phyloP scores from a whole-genome alignment of 2,888 invertebrate species.

The Lordiphosa fenestrarum region DNA sequence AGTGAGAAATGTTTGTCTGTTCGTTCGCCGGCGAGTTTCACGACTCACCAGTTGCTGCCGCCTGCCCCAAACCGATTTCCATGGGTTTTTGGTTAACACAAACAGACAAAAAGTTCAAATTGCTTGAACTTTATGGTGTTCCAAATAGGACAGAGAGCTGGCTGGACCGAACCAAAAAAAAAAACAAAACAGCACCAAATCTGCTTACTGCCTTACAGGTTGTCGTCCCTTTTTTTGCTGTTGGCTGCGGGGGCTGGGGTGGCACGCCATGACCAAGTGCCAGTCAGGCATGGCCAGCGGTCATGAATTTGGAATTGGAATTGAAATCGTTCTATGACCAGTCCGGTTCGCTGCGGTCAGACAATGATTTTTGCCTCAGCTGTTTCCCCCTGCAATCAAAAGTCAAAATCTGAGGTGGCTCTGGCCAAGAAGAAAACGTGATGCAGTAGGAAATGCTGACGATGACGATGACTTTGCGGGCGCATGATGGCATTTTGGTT shows the following conservation, averaged over 20 bases:
- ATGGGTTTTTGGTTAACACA: constrained; percentile 27
- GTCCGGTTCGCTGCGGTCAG: constrained; percentile 39
- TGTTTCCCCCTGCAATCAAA: constrained; percentile 58
- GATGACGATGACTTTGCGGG: constrained; percentile 43
- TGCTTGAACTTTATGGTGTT: constrained; percentile 72
- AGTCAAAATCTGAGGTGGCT: constrained; percentile 72
- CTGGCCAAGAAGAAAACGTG: constrained; percentile 68
- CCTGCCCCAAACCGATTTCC: constrained; percentile 6
- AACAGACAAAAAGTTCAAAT: constrained; percentile 59
- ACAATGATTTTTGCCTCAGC: constrained; percentile 35
- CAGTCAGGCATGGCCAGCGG: constrained; percentile 38
- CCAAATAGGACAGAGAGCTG: constrained; percentile 58
- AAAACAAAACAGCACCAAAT: not conserved
- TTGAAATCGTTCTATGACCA: constrained; percentile 42
- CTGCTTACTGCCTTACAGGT: constrained; percentile 46
- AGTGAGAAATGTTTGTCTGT: not conserved
- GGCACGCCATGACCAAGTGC: constrained; percentile 30
- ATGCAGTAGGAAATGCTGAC: constrained; percentile 78
- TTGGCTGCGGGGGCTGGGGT: constrained; percentile 28
- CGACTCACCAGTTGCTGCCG: constrained; percentile 50
- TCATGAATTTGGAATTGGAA: constrained; percentile 39
- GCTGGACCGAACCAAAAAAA: constrained; percentile 13
- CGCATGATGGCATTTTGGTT: constrained; percentile 61
- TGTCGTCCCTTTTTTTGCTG: constrained; percentile 61
- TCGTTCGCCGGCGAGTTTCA: constrained; percentile 62